Percentiles rank a stretch among this genome's conserved stretches.
Conservation (phyloP, 1,140 invertebrate genomes). For the Lutraria rhynchaena region DNA sequence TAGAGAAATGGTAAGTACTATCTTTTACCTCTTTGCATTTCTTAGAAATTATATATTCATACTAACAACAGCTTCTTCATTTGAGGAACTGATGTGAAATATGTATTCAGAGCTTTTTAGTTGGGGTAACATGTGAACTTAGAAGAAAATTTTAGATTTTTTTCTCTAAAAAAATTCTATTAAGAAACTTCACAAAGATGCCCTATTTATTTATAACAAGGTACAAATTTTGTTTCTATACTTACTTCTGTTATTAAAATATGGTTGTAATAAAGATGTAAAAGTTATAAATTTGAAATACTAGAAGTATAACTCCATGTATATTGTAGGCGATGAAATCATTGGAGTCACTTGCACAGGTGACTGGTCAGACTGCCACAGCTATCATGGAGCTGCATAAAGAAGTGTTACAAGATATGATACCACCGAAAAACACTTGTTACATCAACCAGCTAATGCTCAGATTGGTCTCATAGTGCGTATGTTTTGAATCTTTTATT, state of each 20-base stretch:
- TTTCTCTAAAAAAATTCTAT: too few species aligned
- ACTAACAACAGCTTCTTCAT: too few species aligned
- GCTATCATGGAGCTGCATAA: slow-evolving; percentile 97
- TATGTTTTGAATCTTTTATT: too few species aligned
- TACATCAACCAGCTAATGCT: slow-evolving; percentile 97
- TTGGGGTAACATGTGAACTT: too few species aligned
- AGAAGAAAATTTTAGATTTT: too few species aligned
- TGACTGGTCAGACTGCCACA: slow-evolving; percentile 93
- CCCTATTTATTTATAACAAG: too few species aligned
- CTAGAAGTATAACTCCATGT: too few species aligned
- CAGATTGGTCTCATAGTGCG: slow-evolving; percentile 96
- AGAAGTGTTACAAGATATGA: slow-evolving; percentile 95
- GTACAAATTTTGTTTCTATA: too few species aligned
- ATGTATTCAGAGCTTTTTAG: background rate
- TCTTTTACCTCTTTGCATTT: too few species aligned
- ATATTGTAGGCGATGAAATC: slow-evolving; percentile 95
- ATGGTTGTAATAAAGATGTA: too few species aligned
- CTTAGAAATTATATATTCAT: too few species aligned
- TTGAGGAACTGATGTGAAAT: background rate
- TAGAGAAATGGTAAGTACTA: slow-evolving; percentile 90
- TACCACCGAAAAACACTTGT: slow-evolving; percentile 97
- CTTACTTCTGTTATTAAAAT: background rate
- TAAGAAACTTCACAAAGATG: background rate
- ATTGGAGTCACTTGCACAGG: slow-evolving; percentile 91
- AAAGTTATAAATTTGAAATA: too few species aligned